Percentiles rank a stretch among this genome's conserved stretches.
Evolutionary conservation across 2,888 invertebrate genomes (phyloP).

Genomic region (Drosophila monieri): DNA sequence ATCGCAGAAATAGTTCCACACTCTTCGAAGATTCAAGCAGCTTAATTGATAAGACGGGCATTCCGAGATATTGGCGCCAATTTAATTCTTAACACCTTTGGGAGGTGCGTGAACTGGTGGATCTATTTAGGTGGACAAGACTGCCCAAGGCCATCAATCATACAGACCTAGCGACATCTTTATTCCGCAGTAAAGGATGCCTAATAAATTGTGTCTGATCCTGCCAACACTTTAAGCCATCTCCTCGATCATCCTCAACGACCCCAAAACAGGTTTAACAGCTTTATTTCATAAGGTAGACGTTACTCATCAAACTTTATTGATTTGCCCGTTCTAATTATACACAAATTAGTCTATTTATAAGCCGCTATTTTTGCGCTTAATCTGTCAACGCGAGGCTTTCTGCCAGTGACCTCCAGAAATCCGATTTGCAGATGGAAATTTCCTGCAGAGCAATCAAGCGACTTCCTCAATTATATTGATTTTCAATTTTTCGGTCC

Average conservation of each 20-base stretch:
- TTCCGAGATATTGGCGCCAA: not conserved
- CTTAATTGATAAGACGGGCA: conserved; percentile 35
- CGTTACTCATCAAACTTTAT: conserved; percentile 7
- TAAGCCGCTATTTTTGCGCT: conserved; percentile 17
- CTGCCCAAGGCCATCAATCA: conserved; percentile 29
- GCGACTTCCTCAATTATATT: conserved; percentile 61
- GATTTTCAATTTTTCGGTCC: conserved; percentile 48
- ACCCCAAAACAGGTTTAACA: not conserved
- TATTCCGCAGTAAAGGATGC: not conserved
- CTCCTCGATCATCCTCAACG: not conserved
- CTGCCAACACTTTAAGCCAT: not conserved
- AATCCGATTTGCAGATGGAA: conserved; percentile 44
- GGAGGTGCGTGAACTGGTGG: not conserved
- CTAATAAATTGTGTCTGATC: no score
- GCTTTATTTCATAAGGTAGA: not conserved
- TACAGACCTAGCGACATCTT: conserved; percentile 10
- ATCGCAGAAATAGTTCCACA: conserved; percentile 34
- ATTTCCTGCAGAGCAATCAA: conserved; percentile 52
- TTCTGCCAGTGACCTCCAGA: conserved; percentile 32
- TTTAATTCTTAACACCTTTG: not conserved
- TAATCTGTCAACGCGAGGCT: conserved; percentile 30
- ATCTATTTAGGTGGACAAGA: not conserved
- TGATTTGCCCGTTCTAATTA: conserved; percentile 31
- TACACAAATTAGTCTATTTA: conserved; percentile 27
- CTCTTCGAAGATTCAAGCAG: conserved; percentile 25